phyloP scores from a whole-genome alignment of 30 jellyfish, hydroid and myxozoan species.

The Hydractinia echinata region DNA sequence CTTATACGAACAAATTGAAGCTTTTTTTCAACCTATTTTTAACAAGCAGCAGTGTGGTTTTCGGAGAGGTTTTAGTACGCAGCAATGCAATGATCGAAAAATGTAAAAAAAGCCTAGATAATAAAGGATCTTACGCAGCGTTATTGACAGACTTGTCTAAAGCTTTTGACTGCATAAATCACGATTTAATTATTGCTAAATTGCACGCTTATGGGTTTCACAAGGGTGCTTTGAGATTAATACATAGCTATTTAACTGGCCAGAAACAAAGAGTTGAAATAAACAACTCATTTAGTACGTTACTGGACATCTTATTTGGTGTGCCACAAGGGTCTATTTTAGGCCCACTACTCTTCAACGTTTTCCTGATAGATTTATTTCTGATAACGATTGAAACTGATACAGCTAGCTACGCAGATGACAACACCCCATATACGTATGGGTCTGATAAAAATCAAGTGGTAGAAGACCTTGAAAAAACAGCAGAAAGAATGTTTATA shows the following conservation, averaged over 20 bases:
- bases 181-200: background rate
- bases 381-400: background rate
- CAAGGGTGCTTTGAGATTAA: background rate
- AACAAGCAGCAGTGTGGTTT: no score
- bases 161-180: no score
- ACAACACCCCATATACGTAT: background rate
- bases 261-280: background rate
- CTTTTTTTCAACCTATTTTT: no score
- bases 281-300: background rate
- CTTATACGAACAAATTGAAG: no score
- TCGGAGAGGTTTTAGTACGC: no score
- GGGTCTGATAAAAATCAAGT: background rate
- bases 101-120: no score
- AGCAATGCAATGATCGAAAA: no score
- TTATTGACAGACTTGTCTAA: no score
- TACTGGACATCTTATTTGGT: background rate
- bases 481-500: background rate
- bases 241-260: background rate
- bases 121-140: no score
- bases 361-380: background rate
- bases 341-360: constrained; percentile 12
- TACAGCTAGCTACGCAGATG: background rate
- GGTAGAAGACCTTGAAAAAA: background rate
- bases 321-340: background rate
- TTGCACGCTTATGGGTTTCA: background rate